Conservation (phyloP, 1,140 invertebrate genomes). For the Drosophila equinoxialis region DNA sequence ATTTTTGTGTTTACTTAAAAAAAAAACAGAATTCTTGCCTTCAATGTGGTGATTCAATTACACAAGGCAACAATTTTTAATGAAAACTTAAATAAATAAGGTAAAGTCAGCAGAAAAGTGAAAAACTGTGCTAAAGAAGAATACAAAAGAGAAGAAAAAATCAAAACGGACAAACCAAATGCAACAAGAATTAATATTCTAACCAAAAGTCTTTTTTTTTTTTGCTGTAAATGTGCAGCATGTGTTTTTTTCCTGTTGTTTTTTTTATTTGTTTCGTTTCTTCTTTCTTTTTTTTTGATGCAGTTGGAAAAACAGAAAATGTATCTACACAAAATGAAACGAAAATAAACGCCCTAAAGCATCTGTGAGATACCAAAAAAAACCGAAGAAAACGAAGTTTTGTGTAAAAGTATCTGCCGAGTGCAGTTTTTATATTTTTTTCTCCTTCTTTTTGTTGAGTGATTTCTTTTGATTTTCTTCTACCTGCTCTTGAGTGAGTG, state of each 20-base stretch:
- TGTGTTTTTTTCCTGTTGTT: slow-evolving; percentile 44
- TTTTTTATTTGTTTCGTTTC: background rate
- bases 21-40: slow-evolving; percentile 61
- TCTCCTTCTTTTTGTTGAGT: slow-evolving; percentile 49
- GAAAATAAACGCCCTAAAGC: slow-evolving; percentile 70
- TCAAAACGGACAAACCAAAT: slow-evolving; percentile 13
- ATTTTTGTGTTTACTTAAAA: slow-evolving; percentile 62
- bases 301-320: slow-evolving; percentile 29
- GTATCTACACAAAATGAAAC: slow-evolving; percentile 68
- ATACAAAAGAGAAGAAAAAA: slow-evolving; percentile 10
- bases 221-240: slow-evolving; percentile 26
- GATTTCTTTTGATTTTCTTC: slow-evolving; percentile 62
- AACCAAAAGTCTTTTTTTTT: background rate
- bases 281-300: background rate
- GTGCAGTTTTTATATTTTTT: slow-evolving; percentile 51
- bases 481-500: slow-evolving; percentile 50
- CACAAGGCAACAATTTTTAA: slow-evolving; percentile 10
- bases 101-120: slow-evolving; percentile 64
- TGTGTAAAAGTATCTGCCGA: slow-evolving; percentile 68
- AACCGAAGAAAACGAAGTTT: slow-evolving; percentile 56
- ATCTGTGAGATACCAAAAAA: slow-evolving; percentile 47
- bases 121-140: slow-evolving; percentile 27
- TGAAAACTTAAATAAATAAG: slow-evolving; percentile 35
- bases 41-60: slow-evolving; percentile 71
- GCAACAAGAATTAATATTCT: slow-evolving; percentile 4